Conservation (phyloP, 2,113 vertebrate genomes). For the Rousettus leschenaultii region DNA sequence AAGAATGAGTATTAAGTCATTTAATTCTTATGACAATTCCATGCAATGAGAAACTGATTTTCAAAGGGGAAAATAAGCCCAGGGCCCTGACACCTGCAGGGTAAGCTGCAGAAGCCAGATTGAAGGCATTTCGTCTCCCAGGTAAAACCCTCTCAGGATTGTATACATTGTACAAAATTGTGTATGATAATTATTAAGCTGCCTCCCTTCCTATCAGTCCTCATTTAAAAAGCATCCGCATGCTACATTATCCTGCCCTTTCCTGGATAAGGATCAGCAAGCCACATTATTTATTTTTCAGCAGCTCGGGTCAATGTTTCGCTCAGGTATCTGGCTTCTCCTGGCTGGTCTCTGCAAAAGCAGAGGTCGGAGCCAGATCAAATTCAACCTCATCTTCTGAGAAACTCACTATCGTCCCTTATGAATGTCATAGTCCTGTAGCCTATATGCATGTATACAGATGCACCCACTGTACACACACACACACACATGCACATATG, state of each 20-base stretch:
- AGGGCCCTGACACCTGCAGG: neutral
- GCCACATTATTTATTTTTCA: neutral
- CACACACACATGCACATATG: neutral
- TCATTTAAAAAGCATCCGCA: neutral
- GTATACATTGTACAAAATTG: accelerated
- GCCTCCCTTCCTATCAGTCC: neutral
- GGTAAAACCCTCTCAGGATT: neutral
- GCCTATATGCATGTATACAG: neutral
- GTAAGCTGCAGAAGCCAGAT: neutral
- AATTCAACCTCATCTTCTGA: neutral
- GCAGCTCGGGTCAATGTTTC: conserved; percentile 2
- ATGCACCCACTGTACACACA: neutral
- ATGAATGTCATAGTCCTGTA: neutral
- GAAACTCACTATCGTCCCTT: neutral
- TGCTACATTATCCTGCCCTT: neutral
- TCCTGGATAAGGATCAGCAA: neutral
- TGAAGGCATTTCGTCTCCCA: neutral
- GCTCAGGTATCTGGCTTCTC: conserved; percentile 16
- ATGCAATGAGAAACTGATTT: neutral
- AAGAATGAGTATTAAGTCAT: neutral
- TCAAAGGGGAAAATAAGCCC: neutral
- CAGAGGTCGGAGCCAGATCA: neutral
- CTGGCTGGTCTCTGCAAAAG: neutral
- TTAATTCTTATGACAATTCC: neutral
- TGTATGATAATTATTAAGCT: neutral